Conservation (phyloP, 1,140 invertebrate species). For the Chrysoperla carnea region DNA sequence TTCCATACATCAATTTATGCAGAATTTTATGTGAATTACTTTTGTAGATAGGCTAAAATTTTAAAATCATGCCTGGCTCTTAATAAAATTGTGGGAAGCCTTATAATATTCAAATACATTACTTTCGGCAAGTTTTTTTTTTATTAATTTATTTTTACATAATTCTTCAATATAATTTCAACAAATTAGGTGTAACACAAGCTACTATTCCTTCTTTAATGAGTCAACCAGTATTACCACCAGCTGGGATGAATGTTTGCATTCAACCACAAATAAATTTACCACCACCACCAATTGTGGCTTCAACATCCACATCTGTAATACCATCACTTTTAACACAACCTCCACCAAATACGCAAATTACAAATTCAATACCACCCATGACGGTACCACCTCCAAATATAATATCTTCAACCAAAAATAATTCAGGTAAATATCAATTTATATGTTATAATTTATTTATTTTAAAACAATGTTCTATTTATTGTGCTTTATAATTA, state of each 20-base stretch:
- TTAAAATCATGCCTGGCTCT: too few relatives aligned
- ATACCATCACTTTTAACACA: conserved; percentile 20
- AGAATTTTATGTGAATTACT: too few relatives aligned
- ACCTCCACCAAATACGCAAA: conserved; percentile 15
- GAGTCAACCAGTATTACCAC: conserved; percentile 21
- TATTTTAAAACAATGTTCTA: too few relatives aligned
- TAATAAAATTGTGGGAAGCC: too few relatives aligned
- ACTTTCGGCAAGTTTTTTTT: too few relatives aligned
- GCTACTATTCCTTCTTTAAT: conserved; percentile 19
- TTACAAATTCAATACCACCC: conserved; percentile 15
- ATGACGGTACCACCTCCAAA: conserved; percentile 13
- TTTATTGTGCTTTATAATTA: too few relatives aligned
- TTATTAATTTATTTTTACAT: too few relatives aligned
- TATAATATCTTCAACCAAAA: conserved; percentile 7
- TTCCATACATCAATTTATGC: too few relatives aligned
- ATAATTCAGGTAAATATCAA: neutral
- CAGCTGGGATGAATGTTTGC: conserved; percentile 22
- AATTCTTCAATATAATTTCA: too few relatives aligned
- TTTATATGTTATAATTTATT: neutral
- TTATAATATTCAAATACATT: too few relatives aligned
- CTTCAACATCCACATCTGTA: conserved; percentile 15
- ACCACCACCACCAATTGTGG: neutral
- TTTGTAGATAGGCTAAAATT: too few relatives aligned
- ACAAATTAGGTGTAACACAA: conserved; percentile 14
- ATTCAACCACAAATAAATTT: neutral